Base-by-base conservation (phyloP, 64 coral and sea anemone species). In the Trachythela sp. region DNA sequence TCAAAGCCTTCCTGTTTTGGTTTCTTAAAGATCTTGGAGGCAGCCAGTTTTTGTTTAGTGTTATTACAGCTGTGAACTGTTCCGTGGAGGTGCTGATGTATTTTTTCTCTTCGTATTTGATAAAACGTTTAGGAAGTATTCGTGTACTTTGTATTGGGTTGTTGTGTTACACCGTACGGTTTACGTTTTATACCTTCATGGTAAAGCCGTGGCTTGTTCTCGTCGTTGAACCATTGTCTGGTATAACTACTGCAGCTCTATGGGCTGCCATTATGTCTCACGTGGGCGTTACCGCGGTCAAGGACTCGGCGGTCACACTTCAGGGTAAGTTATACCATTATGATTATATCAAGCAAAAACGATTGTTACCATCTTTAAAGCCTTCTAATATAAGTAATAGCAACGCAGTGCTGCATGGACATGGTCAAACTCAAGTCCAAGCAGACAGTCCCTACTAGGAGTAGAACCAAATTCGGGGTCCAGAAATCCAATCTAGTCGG, bases 1-100 rank as follows among this genome's bases (percentile, higher is more conserved):
- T 99, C 70, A 94, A 99, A 85, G 93, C 93, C 13, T 99, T 99
- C 39, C 42, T 99, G 10, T 99, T 99, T 37, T 99, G 96, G 96
- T 99, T 95, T 29, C 88, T 99, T 40, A 94, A 99, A 24, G 96
- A 99, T 33, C 70, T 99, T 22, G 93, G 96, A 2, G 96, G 96
- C 8, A 89, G 84, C 9, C 96, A 99, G 33, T 83, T 99, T 29
- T 89, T 99, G 29, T 93, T 94, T 52, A 99, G 96, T 50, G 89
- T 91, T 5, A 89, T 99, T 22, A 91, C 94, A 10, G 96, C 93
- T 0, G 30, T 95, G 13, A 99, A 95, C 56, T 99, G 96, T 18
- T 43, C 89, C 0, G 89, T 91, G 13, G 96, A 99, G 75, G 96
- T 99, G 15, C 49, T 41, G 8, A 56, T 99, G 13, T 99, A 93